Base-by-base conservation (phyloP, 2,888 invertebrate species). In the Empis livida region DNA sequence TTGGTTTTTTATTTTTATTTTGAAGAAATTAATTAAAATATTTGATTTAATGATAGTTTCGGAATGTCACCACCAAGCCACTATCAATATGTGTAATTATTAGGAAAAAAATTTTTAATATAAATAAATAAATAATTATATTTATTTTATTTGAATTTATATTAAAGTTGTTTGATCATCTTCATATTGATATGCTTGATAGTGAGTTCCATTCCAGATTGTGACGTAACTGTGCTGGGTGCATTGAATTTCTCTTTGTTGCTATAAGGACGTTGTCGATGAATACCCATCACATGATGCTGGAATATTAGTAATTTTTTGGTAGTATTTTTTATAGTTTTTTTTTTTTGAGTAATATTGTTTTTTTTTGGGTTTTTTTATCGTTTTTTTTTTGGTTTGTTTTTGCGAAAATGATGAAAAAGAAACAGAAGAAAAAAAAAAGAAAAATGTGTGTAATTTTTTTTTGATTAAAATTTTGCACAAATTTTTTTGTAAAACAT, bases 201-300 rank as follows among this genome's bases (percentile, higher is more conserved):
- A 58, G 43, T 49, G 54, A 46, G 55, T 51, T 52, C 57, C 57
- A 56, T 58, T 56, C 59, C 59, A 59, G 43, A 58, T 55, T 48
- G 56, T 55, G 47, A 57, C 49, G 54, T 53, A 55, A 53, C 56
- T 55, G 51, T 54, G 44, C 14, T 51, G 55, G 54, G 56, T 57
- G 51, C 57, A 59, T 57, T 59, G 58, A 59, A 55, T 54, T 51
- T 57, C 57, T 49, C 53, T 56, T 57, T 54, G 58, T 55, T 59
- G 61, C 76, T 79, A 79, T 72, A 79, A 78, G 71, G 79, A 80
- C 61, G 80, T 79, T 70, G 79, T 79, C 70, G 79, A 79, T 66
- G 79, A 79, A 74, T 77, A 79, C 72, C 78, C 79, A 75, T 79
- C 79, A 74, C 74, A 78, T 71, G 79, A 78, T 73, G 78, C 79